Evolutionary conservation across 2,113 vertebrate species (phyloP), one percentile per base, ranked within the genome.

Genomic region (Mormyrus iriodes): DNA sequence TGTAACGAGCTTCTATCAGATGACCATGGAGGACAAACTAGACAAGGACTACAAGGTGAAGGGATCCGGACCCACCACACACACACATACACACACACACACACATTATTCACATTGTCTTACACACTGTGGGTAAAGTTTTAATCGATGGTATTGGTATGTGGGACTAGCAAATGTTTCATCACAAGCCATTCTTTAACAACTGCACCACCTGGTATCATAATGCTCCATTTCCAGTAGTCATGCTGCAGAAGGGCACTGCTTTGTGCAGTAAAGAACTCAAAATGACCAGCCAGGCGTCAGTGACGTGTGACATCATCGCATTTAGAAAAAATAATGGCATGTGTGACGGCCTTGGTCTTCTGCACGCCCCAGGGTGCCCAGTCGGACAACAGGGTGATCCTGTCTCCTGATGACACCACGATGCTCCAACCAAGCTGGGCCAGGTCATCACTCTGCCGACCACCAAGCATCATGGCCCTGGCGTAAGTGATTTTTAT

Each of bases 1-100:
- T 69, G 95, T 97, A 90, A 98, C 97, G 94, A 98, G 97, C 0
- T 98, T 97, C 89, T 97, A 98, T 89, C 97, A 98, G 88, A 95
- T 98, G 90, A 96, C 96, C 83, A 95, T 97, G 93, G 96, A 96
- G 91, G 95, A 94, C 31, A 95, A 95, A 91, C 94, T 89, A 44
- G 94, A 95, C 91, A 94, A 95, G 89, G 91, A 92, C 69, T 95
- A 96, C 7, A 95, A 95, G 96, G 97, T 98, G 92, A 79, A 79
- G 35, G 35, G 4, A 79, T 79, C 61, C 82, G 31, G 83, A 10
- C 35, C 39, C 15, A 42, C 82, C 27, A 85, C 49, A 86, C 7
- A 53, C 49, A 53, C 51, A 21, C 4, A 35, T 24, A 85, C 21
- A 84, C 12, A 51, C 10, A 12, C 21, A 24, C 21, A 8, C 53